These are phyloP conservation scores for Anser cygnoides DNA, from an alignment of 2,113 vertebrate genomes.

Conservation along the genomic window DNA sequence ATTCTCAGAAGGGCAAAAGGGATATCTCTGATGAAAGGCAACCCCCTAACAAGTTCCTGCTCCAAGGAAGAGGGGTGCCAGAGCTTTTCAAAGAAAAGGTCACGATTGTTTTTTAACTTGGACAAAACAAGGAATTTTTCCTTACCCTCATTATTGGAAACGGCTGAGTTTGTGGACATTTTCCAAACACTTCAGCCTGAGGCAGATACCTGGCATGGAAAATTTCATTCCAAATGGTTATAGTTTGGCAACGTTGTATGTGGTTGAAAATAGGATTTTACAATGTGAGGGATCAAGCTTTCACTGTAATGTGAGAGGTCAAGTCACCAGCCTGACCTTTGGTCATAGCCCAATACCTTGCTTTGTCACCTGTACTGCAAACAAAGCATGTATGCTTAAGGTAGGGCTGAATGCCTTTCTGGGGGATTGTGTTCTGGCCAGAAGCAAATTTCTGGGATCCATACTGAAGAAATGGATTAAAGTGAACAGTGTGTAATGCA, in stretches of 20 bases:
- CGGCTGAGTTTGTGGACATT: slow-evolving; percentile 30
- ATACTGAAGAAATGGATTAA: background rate
- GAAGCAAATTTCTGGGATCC: background rate
- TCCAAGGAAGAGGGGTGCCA: slow-evolving; percentile 29
- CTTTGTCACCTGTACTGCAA: rapidly evolving
- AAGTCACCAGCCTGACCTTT: background rate
- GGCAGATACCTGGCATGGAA: slow-evolving; percentile 69
- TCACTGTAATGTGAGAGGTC: background rate
- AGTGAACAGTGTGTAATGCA: background rate
- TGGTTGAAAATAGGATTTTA: background rate
- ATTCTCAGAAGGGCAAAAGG: slow-evolving; percentile 21
- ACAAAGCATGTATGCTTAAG: background rate
- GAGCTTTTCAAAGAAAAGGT: slow-evolving; percentile 59
- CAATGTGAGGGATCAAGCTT: background rate
- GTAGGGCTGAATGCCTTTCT: rapidly evolving
- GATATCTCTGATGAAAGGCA: slow-evolving; percentile 31
- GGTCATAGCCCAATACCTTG: background rate
- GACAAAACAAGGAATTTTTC: slow-evolving; percentile 67
- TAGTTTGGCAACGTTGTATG: background rate
- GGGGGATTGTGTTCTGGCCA: background rate
- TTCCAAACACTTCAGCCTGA: slow-evolving; percentile 57
- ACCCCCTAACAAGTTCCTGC: background rate
- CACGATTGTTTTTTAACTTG: slow-evolving; percentile 55
- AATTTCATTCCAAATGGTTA: slow-evolving; percentile 63
- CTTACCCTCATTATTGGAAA: slow-evolving; percentile 63